These are phyloP conservation scores for Lordiphosa clarofinis DNA, from an alignment of 1,140 invertebrate species.

Conservation along the genomic window DNA sequence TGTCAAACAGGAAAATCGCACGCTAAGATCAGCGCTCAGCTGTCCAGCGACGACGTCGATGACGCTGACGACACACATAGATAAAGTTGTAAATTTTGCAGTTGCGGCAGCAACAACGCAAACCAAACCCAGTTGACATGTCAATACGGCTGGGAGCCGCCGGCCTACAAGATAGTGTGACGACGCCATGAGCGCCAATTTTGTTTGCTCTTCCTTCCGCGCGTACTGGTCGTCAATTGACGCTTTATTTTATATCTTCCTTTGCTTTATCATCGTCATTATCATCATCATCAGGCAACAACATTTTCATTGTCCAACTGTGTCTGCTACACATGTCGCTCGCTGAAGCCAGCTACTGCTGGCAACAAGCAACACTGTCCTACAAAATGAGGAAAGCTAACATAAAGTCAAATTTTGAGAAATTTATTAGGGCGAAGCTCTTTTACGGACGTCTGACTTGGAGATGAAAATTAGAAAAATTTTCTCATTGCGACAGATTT, in stretches of 20 bases:
- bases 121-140: conserved; percentile 51
- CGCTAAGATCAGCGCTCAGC: conserved; percentile 37
- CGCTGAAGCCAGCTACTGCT: not conserved
- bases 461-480: no score
- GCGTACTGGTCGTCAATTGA: conserved; percentile 45
- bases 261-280: conserved; percentile 58
- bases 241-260: conserved; percentile 66
- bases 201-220: conserved; percentile 40
- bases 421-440: no score
- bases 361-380: conserved; percentile 20
- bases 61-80: conserved; percentile 57
- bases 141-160: conserved; percentile 41
- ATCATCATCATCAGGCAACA: conserved; percentile 40
- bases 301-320: conserved; percentile 35
- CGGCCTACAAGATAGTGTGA: conserved; percentile 32
- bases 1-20: conserved; percentile 74
- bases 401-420: no score
- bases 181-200: conserved; percentile 26
- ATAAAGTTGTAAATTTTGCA: conserved; percentile 75
- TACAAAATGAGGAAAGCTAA: conserved; percentile 11
- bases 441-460: no score
- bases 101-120: conserved; percentile 31
- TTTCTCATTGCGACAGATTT: no score
- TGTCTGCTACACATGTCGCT: conserved; percentile 18
- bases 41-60: not conserved